Evolutionary conservation across 2,797 vertebrate species (phyloP), one percentile per base, ranked within the genome.

Genomic region (Microhierax caerulescens): DNA sequence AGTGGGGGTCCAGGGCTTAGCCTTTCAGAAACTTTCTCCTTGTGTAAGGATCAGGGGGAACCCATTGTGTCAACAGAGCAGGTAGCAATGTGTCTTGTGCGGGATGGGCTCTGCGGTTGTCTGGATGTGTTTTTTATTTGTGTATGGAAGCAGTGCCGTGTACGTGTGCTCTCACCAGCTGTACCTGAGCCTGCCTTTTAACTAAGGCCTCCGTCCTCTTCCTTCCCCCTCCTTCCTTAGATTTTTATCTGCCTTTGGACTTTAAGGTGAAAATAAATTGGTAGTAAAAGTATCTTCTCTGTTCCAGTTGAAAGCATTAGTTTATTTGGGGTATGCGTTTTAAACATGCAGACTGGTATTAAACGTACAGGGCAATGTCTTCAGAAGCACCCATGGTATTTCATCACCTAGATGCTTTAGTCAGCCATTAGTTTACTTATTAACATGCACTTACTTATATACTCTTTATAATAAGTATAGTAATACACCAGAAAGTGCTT

Each of bases 371-470:
- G 56, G 24, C 50, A 74, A 3, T 50, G 34, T 85, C 91, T 91
- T 83, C 75, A 74, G 70, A 93, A 92, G 74, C 9, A 36, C 25
- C 13, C 0, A 0, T 25, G 41, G 19, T 82, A 63, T 82, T 95
- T 92, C 73, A 56, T 90, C 45, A 73, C 59, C 27, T 92, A 1
- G n/a, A 13, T 70, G 56, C 59, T 79, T 89, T 69, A 63, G 50
- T 85, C 51, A 76, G 74, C n/a, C 50, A 32, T 51, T 87, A 24
- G 28, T 85, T 95, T 91, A 77, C 89, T 85, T 93, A 92, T 64
- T 94, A 92, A 92, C 48, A 2, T n/a, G 22, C 51, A 24, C 20
- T 85, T 70, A 39, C 67, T 88, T 41, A 37, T 70, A 43, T 67
- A 43, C 10, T 48, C 13, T 60, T 67, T 70, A 32, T 75, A 53